Evolutionary conservation across 2,797 vertebrate genomes (phyloP).

Genomic region (Eremophila alpestris): DNA sequence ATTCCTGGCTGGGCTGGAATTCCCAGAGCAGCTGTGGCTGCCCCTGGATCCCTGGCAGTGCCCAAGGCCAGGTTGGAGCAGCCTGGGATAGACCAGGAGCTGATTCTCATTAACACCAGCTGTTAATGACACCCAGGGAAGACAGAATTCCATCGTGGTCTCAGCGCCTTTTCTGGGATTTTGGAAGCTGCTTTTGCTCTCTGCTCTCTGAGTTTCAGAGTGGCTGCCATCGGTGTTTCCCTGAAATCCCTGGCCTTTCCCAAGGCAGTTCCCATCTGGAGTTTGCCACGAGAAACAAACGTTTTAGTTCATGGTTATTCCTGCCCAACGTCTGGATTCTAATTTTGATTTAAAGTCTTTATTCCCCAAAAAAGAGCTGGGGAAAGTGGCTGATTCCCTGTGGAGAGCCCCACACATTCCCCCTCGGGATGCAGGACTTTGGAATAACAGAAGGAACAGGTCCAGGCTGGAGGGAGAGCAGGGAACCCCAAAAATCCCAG

Average conservation of each 20-base stretch:
- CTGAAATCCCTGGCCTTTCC: background rate
- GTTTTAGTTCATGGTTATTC: background rate
- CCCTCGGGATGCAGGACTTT: background rate
- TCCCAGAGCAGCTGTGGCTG: background rate
- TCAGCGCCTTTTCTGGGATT: accelerated
- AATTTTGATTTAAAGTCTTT: background rate
- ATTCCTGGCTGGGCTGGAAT: background rate
- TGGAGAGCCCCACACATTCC: accelerated
- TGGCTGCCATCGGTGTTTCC: accelerated
- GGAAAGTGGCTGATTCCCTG: background rate
- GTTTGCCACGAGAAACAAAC: background rate
- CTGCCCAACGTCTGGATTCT: too few relatives aligned
- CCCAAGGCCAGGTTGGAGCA: background rate
- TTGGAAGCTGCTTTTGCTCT: background rate
- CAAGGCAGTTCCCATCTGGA: accelerated
- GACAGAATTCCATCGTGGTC: background rate
- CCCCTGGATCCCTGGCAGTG: background rate
- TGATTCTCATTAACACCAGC: background rate
- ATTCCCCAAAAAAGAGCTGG: background rate
- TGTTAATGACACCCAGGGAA: background rate
- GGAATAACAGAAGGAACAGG: background rate
- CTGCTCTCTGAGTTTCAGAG: background rate
- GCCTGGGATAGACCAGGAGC: background rate
- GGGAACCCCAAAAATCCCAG: background rate
- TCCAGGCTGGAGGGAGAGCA: accelerated